Conservation (phyloP, 2,797 vertebrate species). For the Lutjanus argentimaculatus region DNA sequence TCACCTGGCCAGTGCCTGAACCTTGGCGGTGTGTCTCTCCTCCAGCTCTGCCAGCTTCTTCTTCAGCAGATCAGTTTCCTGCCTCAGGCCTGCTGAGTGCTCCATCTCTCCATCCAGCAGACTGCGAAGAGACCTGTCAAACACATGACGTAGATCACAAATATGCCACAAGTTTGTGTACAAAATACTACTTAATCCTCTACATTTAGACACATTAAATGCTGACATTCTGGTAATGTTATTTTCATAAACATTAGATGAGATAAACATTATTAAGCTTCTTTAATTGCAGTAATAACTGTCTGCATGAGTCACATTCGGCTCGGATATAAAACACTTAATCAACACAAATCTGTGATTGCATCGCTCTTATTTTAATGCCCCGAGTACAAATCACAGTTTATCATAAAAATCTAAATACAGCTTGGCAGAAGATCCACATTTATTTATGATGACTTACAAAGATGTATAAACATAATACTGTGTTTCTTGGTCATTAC, state of each 20-base stretch:
- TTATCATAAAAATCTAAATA: constrained; percentile 36
- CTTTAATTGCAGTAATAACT: constrained; percentile 39
- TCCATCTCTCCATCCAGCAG: constrained; percentile 98
- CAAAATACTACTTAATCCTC: neutral
- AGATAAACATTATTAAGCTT: constrained; percentile 43
- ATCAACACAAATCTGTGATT: constrained; percentile 52
- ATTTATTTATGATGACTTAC: constrained; percentile 38
- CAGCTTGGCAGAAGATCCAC: constrained; percentile 25
- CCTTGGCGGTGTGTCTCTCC: constrained; percentile 91
- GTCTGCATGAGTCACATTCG: constrained; percentile 18
- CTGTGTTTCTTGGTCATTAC: constrained; percentile 2
- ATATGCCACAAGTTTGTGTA: neutral
- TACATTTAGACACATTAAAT: neutral
- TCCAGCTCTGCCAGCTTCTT: constrained; percentile 92
- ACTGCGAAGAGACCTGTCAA: constrained; percentile 91
- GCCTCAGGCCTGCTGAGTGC: constrained; percentile 93
- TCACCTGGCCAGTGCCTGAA: constrained; percentile 95
- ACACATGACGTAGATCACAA: constrained; percentile 13
- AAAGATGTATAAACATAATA: constrained; percentile 17
- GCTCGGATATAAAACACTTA: constrained; percentile 37
- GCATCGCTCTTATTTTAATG: constrained; percentile 33
- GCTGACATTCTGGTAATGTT: constrained; percentile 7
- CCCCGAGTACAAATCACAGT: constrained; percentile 28
- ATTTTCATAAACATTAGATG: constrained; percentile 37
- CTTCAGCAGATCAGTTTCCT: constrained; percentile 92